These are phyloP conservation scores for Aphodius granarius DNA, from an alignment of 2,888 invertebrate genomes.

Conservation along the genomic window DNA sequence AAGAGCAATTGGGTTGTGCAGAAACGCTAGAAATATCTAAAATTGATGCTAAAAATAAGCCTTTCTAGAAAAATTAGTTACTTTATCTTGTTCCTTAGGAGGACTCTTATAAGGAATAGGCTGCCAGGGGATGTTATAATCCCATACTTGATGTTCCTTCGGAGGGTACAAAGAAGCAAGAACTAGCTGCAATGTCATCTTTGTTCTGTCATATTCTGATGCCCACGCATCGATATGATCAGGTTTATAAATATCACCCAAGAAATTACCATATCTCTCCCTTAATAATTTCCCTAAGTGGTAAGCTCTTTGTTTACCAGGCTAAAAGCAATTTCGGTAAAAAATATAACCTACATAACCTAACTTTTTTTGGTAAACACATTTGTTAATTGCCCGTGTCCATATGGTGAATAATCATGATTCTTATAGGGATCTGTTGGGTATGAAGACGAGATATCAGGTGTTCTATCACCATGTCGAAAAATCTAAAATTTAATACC, in stretches of 20 bases:
- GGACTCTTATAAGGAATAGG: slow-evolving; percentile 70
- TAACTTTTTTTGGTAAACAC: slow-evolving; percentile 49
- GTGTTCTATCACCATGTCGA: slow-evolving; percentile 75
- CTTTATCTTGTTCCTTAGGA: slow-evolving; percentile 41
- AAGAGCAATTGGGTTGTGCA: slow-evolving; percentile 1
- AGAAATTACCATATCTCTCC: slow-evolving; percentile 60
- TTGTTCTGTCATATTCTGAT: slow-evolving; percentile 68
- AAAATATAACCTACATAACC: slow-evolving; percentile 35
- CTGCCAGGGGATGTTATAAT: slow-evolving; percentile 63
- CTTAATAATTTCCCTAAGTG: slow-evolving; percentile 64
- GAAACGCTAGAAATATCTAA: slow-evolving; percentile 20
- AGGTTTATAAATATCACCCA: slow-evolving; percentile 59
- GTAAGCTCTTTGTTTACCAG: slow-evolving; percentile 45
- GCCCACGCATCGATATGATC: slow-evolving; percentile 61
- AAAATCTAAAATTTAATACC: slow-evolving; percentile 57
- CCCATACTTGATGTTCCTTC: slow-evolving; percentile 57
- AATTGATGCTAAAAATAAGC: not conserved
- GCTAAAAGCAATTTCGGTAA: not conserved
- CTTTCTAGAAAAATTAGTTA: not conserved
- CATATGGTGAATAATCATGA: slow-evolving; percentile 66
- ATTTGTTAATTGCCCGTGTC: slow-evolving; percentile 73
- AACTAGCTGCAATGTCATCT: slow-evolving; percentile 67
- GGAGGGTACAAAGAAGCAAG: slow-evolving; percentile 69
- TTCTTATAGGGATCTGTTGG: slow-evolving; percentile 67
- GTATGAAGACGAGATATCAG: slow-evolving; percentile 59